Base-by-base conservation (phyloP, 2,113 vertebrate genomes). In the Ceyx melanurus region DNA sequence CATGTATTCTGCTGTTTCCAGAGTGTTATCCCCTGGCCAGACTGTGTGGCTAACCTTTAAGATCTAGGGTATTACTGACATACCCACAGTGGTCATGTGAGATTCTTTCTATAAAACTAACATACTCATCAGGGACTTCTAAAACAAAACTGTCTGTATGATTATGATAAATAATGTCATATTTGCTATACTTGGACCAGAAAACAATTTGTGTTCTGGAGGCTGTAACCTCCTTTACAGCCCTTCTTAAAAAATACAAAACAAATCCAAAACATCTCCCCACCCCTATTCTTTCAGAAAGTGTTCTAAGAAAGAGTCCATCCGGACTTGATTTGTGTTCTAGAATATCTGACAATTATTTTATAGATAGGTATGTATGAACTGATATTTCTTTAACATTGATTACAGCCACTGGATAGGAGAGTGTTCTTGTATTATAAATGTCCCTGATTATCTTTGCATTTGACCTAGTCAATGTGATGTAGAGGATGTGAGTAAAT, bases 71-170 rank as follows among this genome's bases (percentile, higher is more conserved):
- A 2, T 6, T 23, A 1, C 42, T 81, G 65, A 5, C 13, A n/a
- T 2, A 1, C 7, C 56, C 43, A 10, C 46, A 8, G 21, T 3
- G 37, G 3, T 33, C 16, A 16, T 1, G 6, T 6, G 17, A 18
- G 11, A 56, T 70, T 5, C 66, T 25, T 65, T 45, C 31, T 19
- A 13, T 19, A 21, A 15, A 17, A 4, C 23, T 67, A 1, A 15
- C 28, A 10, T 46, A 22, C 20, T 45, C 40, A 37, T 10, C 18
- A 50, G 45, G 28, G 25, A 12, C 22, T 73, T 61, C 2, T 15
- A 78, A 77, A 17, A 17, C 18, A 4, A 5, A 65, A 1, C 17
- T 29, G 2, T 6, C 13, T 12, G 21, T 53, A 0, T n/a, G 54
- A 33, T 19, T 35, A 43, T 35, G 22, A 50, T 78, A 51, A 64